Evolutionary conservation across 2,797 vertebrate genomes (phyloP).

Genomic region (Champsocephalus gunnari): DNA sequence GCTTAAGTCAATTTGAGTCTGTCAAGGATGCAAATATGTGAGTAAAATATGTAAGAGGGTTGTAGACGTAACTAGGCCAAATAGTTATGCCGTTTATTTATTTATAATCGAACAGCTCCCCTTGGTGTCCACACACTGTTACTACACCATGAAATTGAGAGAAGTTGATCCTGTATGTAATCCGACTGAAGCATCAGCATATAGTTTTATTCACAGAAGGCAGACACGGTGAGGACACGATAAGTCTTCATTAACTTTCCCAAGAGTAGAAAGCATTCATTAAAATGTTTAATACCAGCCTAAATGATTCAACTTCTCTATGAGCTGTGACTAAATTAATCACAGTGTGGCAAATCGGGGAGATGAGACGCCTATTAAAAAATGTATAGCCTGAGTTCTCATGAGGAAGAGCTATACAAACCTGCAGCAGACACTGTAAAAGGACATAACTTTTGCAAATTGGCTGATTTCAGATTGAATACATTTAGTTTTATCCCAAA

Average conservation of each 20-base stretch:
- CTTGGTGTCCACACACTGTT: slow-evolving; percentile 43
- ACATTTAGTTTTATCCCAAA: slow-evolving; percentile 70
- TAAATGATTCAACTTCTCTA: slow-evolving; percentile 63
- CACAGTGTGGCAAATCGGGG: slow-evolving; percentile 65
- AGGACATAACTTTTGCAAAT: slow-evolving; percentile 74
- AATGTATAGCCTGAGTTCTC: slow-evolving; percentile 58
- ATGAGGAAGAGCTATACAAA: slow-evolving; percentile 57
- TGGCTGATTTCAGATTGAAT: slow-evolving; percentile 66
- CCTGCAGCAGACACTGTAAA: slow-evolving; percentile 65
- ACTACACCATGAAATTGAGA: slow-evolving; percentile 19
- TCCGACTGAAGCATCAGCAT: slow-evolving; percentile 27
- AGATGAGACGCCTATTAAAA: slow-evolving; percentile 59
- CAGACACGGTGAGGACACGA: slow-evolving; percentile 42
- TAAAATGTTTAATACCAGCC: slow-evolving; percentile 65
- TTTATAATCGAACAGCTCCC: slow-evolving; percentile 43
- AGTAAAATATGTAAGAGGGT: neutral
- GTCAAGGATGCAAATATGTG: too few species aligned
- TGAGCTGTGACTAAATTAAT: slow-evolving; percentile 72
- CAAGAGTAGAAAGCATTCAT: slow-evolving; percentile 60
- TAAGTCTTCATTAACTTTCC: slow-evolving; percentile 53
- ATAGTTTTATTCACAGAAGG: slow-evolving; percentile 33
- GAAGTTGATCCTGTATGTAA: neutral
- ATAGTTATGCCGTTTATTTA: neutral
- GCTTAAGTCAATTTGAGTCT: too few species aligned
- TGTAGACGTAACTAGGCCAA: too few species aligned